Conservation (phyloP, 2,113 vertebrate species). For the Daboia siamensis region DNA sequence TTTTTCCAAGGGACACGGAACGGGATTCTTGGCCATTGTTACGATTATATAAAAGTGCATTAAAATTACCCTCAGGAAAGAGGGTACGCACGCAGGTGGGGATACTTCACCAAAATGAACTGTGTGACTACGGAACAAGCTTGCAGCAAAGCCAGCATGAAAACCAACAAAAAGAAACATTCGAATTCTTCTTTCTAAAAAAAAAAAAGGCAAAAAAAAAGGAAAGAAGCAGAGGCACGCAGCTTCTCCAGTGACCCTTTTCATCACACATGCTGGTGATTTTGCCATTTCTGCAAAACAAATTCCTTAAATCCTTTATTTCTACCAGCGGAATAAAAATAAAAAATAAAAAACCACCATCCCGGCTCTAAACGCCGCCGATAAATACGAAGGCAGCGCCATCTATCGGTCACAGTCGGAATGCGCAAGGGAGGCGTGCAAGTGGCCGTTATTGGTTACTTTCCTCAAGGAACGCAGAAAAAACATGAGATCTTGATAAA, state of each 20-base stretch:
- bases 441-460: neutral
- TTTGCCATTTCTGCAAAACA: neutral
- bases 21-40: neutral
- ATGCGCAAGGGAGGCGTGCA: neutral
- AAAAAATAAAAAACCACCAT: neutral
- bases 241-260: neutral
- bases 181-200: neutral
- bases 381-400: neutral
- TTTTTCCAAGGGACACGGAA: neutral
- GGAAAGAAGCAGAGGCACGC: neutral
- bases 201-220: neutral
- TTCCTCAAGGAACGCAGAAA: neutral
- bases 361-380: neutral
- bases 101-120: neutral
- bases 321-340: neutral
- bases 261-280: neutral
- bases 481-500: neutral
- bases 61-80: neutral
- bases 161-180: neutral
- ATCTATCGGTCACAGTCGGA: neutral
- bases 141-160: neutral
- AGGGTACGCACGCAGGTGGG: neutral
- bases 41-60: neutral
- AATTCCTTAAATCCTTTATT: neutral
- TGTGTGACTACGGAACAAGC: neutral